Evolutionary conservation across 2,113 vertebrate species (phyloP), one percentile per base, ranked within the genome.

Genomic region (Zapus hudsonius): DNA sequence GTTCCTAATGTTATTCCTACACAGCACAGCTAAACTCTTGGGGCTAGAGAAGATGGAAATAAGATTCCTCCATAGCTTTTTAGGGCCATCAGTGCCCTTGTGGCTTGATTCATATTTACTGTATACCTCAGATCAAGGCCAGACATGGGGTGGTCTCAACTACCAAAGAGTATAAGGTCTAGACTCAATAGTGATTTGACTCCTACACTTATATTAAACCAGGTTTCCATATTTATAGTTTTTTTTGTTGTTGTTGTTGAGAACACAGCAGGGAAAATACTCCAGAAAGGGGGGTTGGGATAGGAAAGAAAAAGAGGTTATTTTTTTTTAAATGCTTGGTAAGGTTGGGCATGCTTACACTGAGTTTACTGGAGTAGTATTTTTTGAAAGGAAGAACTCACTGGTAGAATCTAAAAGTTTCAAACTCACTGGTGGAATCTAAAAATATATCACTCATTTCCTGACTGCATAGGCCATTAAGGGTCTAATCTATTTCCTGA

Each of bases 401-500:
- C 0, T 15, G 38, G 87, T 95, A 52, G 83, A 64, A 76, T 90
- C 91, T 96, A 42, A 40, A 0, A 0, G 31, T 83, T 84, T 95
- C 83, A 91, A 87, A 84, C 78, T 94, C 89, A 92, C 0, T 15
- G 38, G 87, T 95, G 59, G 83, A 64, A 76, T 90, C 91, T 96
- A 42, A 74, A 87, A 88, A 79, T 69, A 78, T 69, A 79, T 74
- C 17, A 55, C 85, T 95, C 33, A 3, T 92, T 97, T 95, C 92
- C 96, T 95, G 88, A 57, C 90, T 85, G 75, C 79, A 89, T 84
- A 82, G 12, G 92, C 93, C 92, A 91, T 92, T 57, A 95, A 89
- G 52, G 55, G 76, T 86, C 86, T 94, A 89, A 90, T 63, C 42
- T 67, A 81, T 89, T 96, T 94, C 92, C 15, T 36, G 83, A 94